Evolutionary conservation across 2,888 invertebrate genomes (phyloP).

Genomic region (Ornithoptera alexandrae): DNA sequence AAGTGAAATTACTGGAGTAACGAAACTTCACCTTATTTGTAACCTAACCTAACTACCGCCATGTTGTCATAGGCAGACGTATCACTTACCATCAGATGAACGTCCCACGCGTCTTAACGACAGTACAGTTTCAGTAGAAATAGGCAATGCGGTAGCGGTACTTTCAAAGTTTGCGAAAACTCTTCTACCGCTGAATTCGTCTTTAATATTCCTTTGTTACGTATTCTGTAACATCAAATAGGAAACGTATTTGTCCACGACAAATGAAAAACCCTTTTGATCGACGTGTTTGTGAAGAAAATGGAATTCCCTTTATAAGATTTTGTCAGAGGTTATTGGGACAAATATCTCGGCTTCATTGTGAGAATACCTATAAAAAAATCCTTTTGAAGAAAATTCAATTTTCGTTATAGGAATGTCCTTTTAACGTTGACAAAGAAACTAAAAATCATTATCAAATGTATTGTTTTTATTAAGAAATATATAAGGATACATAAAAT

Average conservation of each 20-base stretch:
- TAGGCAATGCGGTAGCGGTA: too few relatives aligned
- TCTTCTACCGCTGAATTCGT: not conserved
- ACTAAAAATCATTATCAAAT: not conserved
- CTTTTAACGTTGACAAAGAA: not conserved
- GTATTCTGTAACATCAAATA: constrained; percentile 2
- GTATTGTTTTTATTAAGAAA: not conserved
- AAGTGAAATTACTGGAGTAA: too few relatives aligned
- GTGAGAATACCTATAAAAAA: constrained; percentile 9
- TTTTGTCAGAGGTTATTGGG: constrained; percentile 10
- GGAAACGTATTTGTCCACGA: constrained; percentile 1
- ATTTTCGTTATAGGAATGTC: constrained; percentile 2
- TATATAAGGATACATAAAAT: not conserved
- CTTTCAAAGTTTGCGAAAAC: not conserved
- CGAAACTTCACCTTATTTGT: too few relatives aligned
- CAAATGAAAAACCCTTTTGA: constrained; percentile 20
- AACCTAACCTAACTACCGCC: too few relatives aligned
- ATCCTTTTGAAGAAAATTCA: constrained; percentile 13
- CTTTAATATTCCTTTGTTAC: not conserved
- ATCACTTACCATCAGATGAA: too few relatives aligned
- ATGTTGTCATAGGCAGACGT: too few relatives aligned
- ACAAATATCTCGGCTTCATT: constrained; percentile 21
- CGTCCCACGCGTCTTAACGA: too few relatives aligned
- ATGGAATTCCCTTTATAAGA: constrained; percentile 15
- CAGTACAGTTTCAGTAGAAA: too few relatives aligned
- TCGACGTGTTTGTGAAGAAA: constrained; percentile 15